These are phyloP conservation scores for Tenodera sinensis DNA, from an alignment of 2,888 invertebrate genomes.

Conservation along the genomic window DNA sequence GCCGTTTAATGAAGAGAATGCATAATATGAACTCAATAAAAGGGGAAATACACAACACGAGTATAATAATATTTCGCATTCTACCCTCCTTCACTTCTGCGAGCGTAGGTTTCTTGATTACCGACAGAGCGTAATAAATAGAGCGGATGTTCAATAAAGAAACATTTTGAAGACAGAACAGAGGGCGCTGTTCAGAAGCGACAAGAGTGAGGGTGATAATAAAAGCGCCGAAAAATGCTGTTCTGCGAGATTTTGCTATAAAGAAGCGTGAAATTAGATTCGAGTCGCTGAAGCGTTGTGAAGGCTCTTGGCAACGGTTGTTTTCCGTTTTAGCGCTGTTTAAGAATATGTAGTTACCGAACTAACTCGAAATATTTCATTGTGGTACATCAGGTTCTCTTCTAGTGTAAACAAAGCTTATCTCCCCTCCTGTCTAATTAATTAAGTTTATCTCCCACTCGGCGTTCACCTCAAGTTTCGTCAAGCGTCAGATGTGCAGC, in stretches of 20 bases:
- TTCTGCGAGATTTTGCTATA: not conserved
- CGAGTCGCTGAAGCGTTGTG: not conserved
- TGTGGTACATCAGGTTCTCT: too few species aligned
- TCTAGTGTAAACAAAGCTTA: too few species aligned
- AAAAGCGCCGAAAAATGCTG: not conserved
- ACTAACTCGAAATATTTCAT: not conserved
- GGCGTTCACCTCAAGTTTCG: too few species aligned
- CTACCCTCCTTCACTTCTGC: not conserved
- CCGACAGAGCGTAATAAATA: constrained; percentile 11
- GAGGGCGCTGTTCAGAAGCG: not conserved
- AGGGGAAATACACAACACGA: not conserved
- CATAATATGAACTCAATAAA: not conserved
- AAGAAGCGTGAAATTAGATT: not conserved
- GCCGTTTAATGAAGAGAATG: not conserved
- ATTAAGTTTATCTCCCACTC: too few species aligned
- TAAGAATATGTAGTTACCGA: not conserved
- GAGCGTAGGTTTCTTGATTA: constrained; percentile 11
- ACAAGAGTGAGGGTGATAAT: not conserved
- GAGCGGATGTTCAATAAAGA: constrained; percentile 24
- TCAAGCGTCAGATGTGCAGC: too few species aligned
- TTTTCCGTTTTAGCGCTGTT: not conserved
- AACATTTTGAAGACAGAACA: constrained; percentile 13
- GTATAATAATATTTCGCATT: not conserved
- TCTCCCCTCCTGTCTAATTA: too few species aligned
- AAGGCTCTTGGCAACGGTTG: not conserved